Percentiles rank a stretch among this genome's conserved stretches.
These are phyloP conservation scores for Cydia fagiglandana DNA, from an alignment of 1,140 invertebrate species.

Conservation along the genomic window DNA sequence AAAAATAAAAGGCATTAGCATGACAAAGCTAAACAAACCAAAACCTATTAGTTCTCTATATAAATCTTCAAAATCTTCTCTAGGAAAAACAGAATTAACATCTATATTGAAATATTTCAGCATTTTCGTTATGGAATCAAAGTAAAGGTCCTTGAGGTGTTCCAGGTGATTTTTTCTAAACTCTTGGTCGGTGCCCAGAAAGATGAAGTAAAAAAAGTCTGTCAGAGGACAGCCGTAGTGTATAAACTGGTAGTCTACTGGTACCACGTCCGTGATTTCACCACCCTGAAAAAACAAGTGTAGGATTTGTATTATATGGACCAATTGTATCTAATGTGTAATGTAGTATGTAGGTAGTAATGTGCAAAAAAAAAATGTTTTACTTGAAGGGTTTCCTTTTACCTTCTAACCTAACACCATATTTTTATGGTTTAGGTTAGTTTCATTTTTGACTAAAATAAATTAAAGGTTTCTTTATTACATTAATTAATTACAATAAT, in stretches of 20 bases:
- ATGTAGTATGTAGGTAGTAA: too few relatives aligned
- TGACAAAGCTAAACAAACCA: slow-evolving; percentile 52
- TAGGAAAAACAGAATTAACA: slow-evolving; percentile 46
- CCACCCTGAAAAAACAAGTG: slow-evolving; percentile 49
- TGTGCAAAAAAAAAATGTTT: too few relatives aligned
- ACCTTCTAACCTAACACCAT: too few relatives aligned
- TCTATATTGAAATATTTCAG: slow-evolving; percentile 53
- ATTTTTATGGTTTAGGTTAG: too few relatives aligned
- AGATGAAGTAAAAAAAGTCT: slow-evolving; percentile 63
- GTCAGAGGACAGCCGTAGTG: slow-evolving; percentile 60
- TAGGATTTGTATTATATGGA: neutral
- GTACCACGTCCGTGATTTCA: slow-evolving; percentile 46
- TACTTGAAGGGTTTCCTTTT: too few relatives aligned
- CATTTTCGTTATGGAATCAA: slow-evolving; percentile 46
- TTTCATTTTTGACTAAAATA: too few relatives aligned
- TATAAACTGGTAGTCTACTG: slow-evolving; percentile 61
- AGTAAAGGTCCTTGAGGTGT: slow-evolving; percentile 53
- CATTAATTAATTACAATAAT: too few relatives aligned
- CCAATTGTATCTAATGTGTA: too few relatives aligned
- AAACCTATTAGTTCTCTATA: slow-evolving; percentile 52
- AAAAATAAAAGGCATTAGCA: slow-evolving; percentile 53
- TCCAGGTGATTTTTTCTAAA: slow-evolving; percentile 52
- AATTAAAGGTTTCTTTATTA: too few relatives aligned
- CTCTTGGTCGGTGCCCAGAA: slow-evolving; percentile 50
- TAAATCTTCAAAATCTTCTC: slow-evolving; percentile 48